A percentile compares a stretch with the other conserved stretches of the same genome.
phyloP scores from a whole-genome alignment of 1,140 invertebrate species.

The Frieseomelitta varia region DNA sequence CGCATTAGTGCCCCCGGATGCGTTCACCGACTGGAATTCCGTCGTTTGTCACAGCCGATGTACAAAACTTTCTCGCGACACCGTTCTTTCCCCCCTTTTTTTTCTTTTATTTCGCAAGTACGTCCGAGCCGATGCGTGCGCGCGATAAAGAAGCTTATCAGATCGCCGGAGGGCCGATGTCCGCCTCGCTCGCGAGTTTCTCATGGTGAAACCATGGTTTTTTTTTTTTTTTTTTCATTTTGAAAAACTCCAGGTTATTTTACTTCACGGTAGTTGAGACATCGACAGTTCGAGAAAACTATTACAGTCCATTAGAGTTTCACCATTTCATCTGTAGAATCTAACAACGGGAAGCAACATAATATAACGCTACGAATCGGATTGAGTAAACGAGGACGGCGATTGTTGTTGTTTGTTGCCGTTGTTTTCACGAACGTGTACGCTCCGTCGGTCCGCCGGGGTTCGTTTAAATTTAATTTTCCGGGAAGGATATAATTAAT shows the following conservation, averaged over 20 bases:
- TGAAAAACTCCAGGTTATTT: too few relatives aligned
- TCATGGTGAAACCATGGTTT: not conserved
- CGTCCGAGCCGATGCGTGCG: not conserved
- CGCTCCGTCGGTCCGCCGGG: not conserved
- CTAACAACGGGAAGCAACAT: too few relatives aligned
- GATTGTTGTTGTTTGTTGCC: not conserved
- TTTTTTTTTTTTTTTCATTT: too few relatives aligned
- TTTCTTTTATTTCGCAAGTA: not conserved
- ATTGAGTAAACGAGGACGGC: not conserved
- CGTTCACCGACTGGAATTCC: conserved; percentile 66
- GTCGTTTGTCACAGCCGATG: conserved; percentile 31
- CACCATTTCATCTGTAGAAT: too few relatives aligned
- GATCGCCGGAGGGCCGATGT: not conserved
- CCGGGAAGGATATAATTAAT: conserved; percentile 40
- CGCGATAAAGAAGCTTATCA: conserved; percentile 27
- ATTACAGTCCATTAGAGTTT: too few relatives aligned
- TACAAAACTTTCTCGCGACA: conserved; percentile 45
- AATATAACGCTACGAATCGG: not conserved
- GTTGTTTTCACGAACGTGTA: not conserved
- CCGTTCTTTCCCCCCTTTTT: not conserved
- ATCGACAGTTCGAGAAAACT: too few relatives aligned
- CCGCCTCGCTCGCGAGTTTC: not conserved
- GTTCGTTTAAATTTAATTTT: conserved; percentile 45
- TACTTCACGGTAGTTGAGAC: too few relatives aligned
- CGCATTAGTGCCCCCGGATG: conserved; percentile 71